A percentile compares a stretch with the other conserved stretches of the same genome.
Conservation (phyloP, 2,113 vertebrate genomes). For the Pelusios castaneus region DNA sequence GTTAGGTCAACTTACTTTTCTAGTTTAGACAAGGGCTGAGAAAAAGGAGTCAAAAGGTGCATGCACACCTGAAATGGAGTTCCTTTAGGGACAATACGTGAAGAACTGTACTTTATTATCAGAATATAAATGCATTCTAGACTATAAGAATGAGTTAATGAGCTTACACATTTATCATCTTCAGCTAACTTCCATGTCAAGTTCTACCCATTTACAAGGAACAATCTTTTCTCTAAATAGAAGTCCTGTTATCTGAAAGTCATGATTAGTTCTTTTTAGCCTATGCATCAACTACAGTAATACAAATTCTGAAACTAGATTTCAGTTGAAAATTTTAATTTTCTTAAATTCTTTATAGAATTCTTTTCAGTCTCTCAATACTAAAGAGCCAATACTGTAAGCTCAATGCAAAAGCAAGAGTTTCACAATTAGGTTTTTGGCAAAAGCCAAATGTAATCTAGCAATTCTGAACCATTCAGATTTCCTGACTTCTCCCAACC, state of each 20-base stretch:
- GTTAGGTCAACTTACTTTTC: no score
- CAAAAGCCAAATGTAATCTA: neutral
- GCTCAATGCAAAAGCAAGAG: neutral
- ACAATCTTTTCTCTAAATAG: neutral
- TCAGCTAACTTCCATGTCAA: neutral
- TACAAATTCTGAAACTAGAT: neutral
- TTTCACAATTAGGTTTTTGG: neutral
- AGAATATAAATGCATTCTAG: no score
- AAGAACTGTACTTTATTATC: no score
- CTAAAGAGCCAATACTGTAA: neutral
- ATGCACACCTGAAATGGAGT: no score
- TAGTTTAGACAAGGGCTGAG: no score
- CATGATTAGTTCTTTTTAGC: neutral
- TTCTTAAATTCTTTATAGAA: neutral
- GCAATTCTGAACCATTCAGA: neutral
- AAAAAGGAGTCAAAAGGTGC: no score
- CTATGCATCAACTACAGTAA: neutral
- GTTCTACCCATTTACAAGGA: neutral
- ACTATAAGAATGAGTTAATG: no score
- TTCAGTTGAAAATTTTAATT: neutral
- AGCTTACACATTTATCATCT: no score
- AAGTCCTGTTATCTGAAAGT: neutral
- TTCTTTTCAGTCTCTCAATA: neutral
- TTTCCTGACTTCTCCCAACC: neutral
- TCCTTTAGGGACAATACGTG: no score